Evolutionary conservation across 2,888 invertebrate genomes (phyloP), one percentile per base, ranked within the genome.

Genomic region (Brachynemurus nebulosus): DNA sequence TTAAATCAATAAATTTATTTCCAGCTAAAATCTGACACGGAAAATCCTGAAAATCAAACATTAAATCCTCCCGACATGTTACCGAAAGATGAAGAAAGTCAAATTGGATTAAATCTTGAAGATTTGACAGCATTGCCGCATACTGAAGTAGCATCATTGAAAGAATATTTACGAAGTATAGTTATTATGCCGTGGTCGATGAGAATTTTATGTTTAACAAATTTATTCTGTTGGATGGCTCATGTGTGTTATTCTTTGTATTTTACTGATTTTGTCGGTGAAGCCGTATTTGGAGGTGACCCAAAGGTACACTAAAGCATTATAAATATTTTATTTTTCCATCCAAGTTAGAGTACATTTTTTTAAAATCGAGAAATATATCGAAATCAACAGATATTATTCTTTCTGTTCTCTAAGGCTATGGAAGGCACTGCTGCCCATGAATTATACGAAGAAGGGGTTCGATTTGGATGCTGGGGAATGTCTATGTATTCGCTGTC

Each of bases 161-260:
- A 67, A n/a, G 78, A 89, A 56, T 95, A 95, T 63, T 71, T 95
- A 23, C 71, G 77, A 52, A 92, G 95, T 4, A 93, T 95, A 45
- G 66, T 95, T n/a, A 73, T 80, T 60, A 92, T 96, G 89, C 95
- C 96, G 0, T 69, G 69, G 55, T 91, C 90, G 0, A 68, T 95
- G 51, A 72, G 83, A 23, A 78, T 90, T 57, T 75, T 95, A 9
- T 95, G 95, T 57, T 60, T 92, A 48, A 95, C 95, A 11, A 95
- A 95, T 68, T 71, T 95, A 25, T 95, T 95, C 65, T 93, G 92
- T 59, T 96, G 95, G 95, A 95, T 93, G 92, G 90, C 93, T 0
- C 86, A 96, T 54, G 92, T 96, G 36, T 93, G 93, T 62, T 96
- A 95, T 61, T 93, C 93, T 0, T 68, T 96, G 5, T 95, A 93